Evolutionary conservation across 2,113 vertebrate species (phyloP).

Genomic region (Microtus pennsylvanicus): DNA sequence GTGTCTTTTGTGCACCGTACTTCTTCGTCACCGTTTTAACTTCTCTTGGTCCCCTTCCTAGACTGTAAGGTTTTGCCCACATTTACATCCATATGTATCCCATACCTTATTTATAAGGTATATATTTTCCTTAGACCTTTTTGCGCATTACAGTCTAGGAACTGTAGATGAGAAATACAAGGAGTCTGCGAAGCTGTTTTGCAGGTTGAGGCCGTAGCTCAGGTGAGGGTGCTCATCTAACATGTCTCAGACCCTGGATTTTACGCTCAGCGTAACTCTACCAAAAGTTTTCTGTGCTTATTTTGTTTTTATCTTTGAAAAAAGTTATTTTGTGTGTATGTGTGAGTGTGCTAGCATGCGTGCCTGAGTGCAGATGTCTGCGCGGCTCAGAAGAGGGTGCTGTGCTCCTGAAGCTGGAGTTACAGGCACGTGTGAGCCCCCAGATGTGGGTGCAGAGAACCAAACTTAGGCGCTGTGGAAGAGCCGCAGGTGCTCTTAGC

Average conservation of each 20-base stretch:
- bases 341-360: background rate
- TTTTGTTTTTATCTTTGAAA: background rate
- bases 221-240: background rate
- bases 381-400: too few species aligned
- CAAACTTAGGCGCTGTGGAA: background rate
- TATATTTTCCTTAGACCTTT: background rate
- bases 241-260: background rate
- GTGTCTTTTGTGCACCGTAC: background rate
- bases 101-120: background rate
- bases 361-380: too few species aligned
- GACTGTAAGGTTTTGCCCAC: background rate
- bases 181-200: background rate
- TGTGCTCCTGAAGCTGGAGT: too few species aligned
- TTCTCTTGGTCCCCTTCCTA: background rate
- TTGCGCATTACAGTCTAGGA: background rate
- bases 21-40: background rate
- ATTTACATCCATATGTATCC: background rate
- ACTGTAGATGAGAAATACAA: background rate
- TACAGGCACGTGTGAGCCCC: background rate
- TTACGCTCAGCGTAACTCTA: background rate
- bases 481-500: background rate
- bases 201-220: background rate
- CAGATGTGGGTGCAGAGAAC: background rate
- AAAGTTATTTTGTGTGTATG: background rate
- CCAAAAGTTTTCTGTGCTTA: background rate